Conservation (phyloP, 1,140 invertebrate genomes). For the Neodiprion virginianus region DNA sequence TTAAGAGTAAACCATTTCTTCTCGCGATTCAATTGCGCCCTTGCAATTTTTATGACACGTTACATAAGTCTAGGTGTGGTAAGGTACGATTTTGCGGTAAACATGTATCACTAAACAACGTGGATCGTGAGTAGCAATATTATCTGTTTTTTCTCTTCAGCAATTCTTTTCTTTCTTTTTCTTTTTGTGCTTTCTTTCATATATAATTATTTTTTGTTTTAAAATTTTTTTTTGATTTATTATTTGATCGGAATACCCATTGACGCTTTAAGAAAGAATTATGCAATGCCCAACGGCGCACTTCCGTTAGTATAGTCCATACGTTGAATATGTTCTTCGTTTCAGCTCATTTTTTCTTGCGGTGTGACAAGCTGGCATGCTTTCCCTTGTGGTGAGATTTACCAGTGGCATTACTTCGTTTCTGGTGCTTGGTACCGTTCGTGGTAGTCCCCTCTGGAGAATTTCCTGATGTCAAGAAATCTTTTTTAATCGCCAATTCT, state of each 20-base stretch:
- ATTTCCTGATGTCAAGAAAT: conserved; percentile 1
- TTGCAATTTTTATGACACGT: no score
- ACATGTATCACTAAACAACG: neutral
- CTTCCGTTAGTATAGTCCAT: neutral
- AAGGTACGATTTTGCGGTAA: neutral
- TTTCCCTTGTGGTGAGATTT: conserved; percentile 5
- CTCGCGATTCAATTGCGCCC: no score
- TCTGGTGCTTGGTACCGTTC: neutral
- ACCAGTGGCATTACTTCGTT: neutral
- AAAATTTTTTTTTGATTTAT: no score
- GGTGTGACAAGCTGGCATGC: neutral
- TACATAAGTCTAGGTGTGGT: no score
- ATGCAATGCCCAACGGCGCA: neutral
- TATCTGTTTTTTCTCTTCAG: no score
- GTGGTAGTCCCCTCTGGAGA: neutral
- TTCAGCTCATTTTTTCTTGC: neutral
- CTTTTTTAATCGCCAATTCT: neutral
- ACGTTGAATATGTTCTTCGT: neutral
- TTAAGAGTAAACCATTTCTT: no score
- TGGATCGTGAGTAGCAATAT: no score
- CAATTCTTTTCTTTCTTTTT: no score
- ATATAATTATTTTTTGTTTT: no score
- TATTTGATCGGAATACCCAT: no score
- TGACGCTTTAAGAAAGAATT: no score
- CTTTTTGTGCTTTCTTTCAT: no score